phyloP scores from a whole-genome alignment of 2,888 invertebrate genomes.

The Amblyjoppa fuscipennis region DNA sequence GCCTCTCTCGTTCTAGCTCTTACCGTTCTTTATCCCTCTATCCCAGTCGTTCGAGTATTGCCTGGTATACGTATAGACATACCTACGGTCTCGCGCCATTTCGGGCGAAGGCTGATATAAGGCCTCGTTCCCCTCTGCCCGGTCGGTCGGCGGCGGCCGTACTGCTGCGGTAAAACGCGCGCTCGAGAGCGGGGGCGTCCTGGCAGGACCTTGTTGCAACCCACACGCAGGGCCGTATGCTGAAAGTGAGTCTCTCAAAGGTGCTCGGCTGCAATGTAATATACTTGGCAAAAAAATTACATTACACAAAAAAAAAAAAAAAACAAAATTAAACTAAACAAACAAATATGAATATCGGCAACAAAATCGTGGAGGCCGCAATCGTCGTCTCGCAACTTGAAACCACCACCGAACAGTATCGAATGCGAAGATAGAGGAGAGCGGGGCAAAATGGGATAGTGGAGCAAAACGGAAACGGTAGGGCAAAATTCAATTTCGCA shows the following conservation, averaged over 20 bases:
- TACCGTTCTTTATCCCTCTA: neutral
- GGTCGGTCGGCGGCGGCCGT: constrained; percentile 46
- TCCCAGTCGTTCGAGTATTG: constrained; percentile 33
- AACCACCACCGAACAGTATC: constrained; percentile 42
- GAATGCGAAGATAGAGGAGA: constrained; percentile 23
- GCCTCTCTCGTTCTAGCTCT: neutral
- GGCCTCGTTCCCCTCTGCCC: constrained; percentile 76
- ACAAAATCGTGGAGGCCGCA: constrained; percentile 45
- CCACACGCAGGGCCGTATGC: constrained; percentile 80
- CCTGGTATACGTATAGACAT: constrained; percentile 48
- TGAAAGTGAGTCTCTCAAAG: constrained; percentile 47
- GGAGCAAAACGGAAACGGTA: no score
- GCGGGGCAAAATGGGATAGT: no score
- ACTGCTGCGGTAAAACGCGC: constrained; percentile 58
- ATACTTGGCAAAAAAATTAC: constrained; percentile 11
- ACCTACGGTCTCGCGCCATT: constrained; percentile 76
- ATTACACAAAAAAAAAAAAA: neutral
- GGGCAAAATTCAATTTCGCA: no score
- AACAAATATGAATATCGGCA: constrained; percentile 5
- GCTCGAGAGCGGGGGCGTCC: constrained; percentile 79
- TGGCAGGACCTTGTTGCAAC: constrained; percentile 81
- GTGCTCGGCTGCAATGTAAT: constrained; percentile 33
- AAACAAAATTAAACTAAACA: neutral
- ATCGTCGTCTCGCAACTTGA: constrained; percentile 40
- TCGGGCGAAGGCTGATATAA: constrained; percentile 81